A percentile compares a stretch with the other conserved stretches of the same genome.
phyloP scores from a whole-genome alignment of 2,797 vertebrate species.

The Podargus strigoides region DNA sequence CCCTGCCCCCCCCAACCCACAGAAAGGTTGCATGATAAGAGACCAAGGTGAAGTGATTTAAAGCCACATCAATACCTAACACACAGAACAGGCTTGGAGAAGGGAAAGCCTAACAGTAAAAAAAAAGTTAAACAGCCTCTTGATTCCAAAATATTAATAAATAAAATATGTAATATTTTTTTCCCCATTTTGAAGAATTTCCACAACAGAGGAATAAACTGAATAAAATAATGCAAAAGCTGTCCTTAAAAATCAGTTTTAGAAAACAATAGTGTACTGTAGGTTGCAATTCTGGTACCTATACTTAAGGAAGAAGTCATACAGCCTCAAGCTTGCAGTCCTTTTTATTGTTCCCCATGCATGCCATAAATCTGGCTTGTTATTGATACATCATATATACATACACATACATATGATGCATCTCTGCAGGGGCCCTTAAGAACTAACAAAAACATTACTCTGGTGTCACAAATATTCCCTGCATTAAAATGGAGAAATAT shows the following conservation, averaged over 20 bases:
- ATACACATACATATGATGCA: not conserved
- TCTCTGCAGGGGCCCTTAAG: not conserved
- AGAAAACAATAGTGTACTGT: not conserved
- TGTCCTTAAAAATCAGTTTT: slow-evolving; percentile 39
- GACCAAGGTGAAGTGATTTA: not conserved
- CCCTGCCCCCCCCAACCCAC: not conserved
- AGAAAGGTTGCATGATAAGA: not conserved
- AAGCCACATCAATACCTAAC: slow-evolving; percentile 28
- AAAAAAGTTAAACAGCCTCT: not conserved
- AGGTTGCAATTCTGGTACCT: not conserved
- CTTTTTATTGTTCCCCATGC: not conserved
- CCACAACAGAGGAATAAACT: slow-evolving; percentile 28
- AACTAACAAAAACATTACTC: not conserved
- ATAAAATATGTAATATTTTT: not conserved
- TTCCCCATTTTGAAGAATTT: not conserved
- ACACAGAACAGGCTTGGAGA: not conserved
- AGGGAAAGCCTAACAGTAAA: not conserved
- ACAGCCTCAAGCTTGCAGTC: not conserved
- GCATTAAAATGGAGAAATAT: not conserved
- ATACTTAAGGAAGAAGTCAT: not conserved
- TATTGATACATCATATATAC: not conserved
- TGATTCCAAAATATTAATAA: slow-evolving; percentile 20
- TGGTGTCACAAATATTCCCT: not conserved
- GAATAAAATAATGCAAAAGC: slow-evolving; percentile 26
- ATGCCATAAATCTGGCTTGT: not conserved